Evolutionary conservation across 2,113 vertebrate species (phyloP).

Genomic region (Silurus glanis): DNA sequence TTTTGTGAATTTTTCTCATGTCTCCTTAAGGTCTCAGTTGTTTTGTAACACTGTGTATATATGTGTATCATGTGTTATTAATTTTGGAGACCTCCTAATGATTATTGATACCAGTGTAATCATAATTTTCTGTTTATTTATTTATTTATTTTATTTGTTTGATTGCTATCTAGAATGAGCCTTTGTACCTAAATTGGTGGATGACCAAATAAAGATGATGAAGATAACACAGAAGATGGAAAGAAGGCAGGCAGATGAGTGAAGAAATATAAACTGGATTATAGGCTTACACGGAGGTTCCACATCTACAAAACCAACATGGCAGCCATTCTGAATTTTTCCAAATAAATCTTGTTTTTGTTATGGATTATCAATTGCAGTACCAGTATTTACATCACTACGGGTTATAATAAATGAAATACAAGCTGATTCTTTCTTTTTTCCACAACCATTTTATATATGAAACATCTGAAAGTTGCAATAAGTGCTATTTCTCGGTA

Average conservation of each 20-base stretch:
- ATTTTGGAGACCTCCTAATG: not conserved
- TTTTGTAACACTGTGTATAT: not conserved
- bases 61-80: not conserved
- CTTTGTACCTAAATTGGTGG: conserved; percentile 64
- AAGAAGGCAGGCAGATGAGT: not conserved
- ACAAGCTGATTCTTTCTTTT: not conserved
- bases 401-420: not conserved
- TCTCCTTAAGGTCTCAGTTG: not conserved
- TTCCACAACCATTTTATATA: not conserved
- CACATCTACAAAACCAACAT: conserved; percentile 1
- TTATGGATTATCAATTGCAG: not conserved
- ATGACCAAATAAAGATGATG: conserved; percentile 45
- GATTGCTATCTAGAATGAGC: conserved; percentile 62
- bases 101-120: not conserved
- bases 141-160: not conserved
- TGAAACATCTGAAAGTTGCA: not conserved
- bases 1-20: not conserved
- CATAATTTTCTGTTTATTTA: not conserved
- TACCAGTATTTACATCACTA: not conserved
- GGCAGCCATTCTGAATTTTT: not conserved
- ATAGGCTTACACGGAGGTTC: conserved; percentile 40
- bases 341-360: not conserved
- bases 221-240: conserved; percentile 31
- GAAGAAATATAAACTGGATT: conserved; percentile 13
- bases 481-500: not conserved